phyloP scores from a whole-genome alignment of 1,140 invertebrate species.

The Aphidius ervi region DNA sequence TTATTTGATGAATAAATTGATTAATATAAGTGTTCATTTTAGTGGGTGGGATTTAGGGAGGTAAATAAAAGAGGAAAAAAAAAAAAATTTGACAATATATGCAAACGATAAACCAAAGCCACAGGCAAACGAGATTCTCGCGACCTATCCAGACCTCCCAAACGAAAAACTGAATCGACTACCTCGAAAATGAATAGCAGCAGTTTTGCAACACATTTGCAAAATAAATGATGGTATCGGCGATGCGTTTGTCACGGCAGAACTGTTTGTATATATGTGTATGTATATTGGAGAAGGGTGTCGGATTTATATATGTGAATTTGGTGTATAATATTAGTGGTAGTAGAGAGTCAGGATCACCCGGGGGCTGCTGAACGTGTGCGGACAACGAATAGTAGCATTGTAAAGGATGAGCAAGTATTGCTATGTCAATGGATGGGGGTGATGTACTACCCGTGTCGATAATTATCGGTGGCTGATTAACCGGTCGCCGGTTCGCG shows the following conservation, averaged over 20 bases:
- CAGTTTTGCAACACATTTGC: slow-evolving; percentile 54
- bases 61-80: background rate
- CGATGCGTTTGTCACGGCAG: slow-evolving; percentile 51
- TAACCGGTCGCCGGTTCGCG: slow-evolving; percentile 54
- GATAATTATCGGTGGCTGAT: slow-evolving; percentile 57
- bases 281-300: slow-evolving; percentile 22
- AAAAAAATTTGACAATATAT: slow-evolving; percentile 3
- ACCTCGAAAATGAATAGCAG: slow-evolving; percentile 55
- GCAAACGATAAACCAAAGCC: slow-evolving; percentile 25
- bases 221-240: slow-evolving; percentile 56
- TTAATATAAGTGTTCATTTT: no score
- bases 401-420: background rate
- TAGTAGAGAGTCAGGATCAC: background rate
- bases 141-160: slow-evolving; percentile 35
- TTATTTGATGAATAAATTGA: no score
- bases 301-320: slow-evolving; percentile 20
- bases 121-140: slow-evolving; percentile 21
- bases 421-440: slow-evolving; percentile 30
- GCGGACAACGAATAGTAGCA: background rate
- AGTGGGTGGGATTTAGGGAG: no score
- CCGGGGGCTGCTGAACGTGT: slow-evolving; percentile 9
- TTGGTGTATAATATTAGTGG: background rate
- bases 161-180: slow-evolving; percentile 51
- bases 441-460: slow-evolving; percentile 52
- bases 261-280: slow-evolving; percentile 36